phyloP scores from a whole-genome alignment of 2,113 vertebrate genomes.

The Corvus cornix region DNA sequence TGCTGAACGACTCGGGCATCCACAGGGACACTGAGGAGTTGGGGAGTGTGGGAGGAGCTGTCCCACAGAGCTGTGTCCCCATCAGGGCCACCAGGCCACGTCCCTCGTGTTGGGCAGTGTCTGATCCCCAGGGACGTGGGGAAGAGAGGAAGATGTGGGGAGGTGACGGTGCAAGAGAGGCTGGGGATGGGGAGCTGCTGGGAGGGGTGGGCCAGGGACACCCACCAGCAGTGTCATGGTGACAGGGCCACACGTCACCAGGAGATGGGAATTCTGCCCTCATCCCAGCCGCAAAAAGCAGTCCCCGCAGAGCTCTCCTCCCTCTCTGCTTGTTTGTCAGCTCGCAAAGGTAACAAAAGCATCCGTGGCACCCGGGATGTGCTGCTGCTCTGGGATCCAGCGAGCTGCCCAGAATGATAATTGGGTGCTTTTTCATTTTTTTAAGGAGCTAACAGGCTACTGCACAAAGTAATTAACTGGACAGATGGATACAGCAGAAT shows the following conservation, averaged over 20 bases:
- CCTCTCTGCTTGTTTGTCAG: background rate
- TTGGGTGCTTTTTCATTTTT: background rate
- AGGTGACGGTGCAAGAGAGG: fast-evolving
- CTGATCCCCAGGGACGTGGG: background rate
- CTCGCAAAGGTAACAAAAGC: background rate
- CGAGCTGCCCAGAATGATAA: slow-evolving; percentile 60
- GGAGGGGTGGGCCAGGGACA: background rate
- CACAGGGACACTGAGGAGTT: background rate
- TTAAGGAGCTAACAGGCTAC: slow-evolving; percentile 27
- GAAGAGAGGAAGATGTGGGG: background rate
- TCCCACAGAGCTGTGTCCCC: background rate
- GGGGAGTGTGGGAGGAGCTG: background rate
- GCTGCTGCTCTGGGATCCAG: background rate
- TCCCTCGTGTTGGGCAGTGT: background rate
- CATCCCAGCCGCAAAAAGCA: background rate
- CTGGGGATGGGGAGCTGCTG: background rate
- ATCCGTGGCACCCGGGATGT: background rate
- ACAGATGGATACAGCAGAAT: slow-evolving; percentile 45
- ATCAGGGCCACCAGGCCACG: fast-evolving
- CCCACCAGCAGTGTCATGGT: background rate
- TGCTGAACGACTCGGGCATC: background rate
- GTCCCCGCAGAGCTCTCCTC: background rate
- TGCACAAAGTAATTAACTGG: slow-evolving; percentile 65
- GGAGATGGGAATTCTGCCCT: background rate
- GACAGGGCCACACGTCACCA: background rate